Evolutionary conservation across 2,888 invertebrate genomes (phyloP).

Genomic region (Mythimna loreyi): DNA sequence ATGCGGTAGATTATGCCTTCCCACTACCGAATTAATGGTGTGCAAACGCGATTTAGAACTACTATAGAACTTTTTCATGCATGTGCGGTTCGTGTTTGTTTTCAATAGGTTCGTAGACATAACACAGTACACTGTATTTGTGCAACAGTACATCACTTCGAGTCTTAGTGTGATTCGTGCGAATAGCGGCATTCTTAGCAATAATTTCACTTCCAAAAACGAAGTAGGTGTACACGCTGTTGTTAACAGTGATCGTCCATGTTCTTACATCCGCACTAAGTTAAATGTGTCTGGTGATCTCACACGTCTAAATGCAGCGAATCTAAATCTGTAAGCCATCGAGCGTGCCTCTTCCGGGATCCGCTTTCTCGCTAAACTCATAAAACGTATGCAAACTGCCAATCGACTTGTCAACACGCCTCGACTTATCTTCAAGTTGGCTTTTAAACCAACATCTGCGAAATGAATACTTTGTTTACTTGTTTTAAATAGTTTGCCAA

Average conservation of each 20-base stretch:
- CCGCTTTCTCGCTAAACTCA: slow-evolving; percentile 85
- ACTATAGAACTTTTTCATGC: slow-evolving; percentile 35
- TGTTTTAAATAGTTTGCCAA: slow-evolving; percentile 78
- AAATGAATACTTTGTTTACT: slow-evolving; percentile 79
- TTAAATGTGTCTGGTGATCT: slow-evolving; percentile 83
- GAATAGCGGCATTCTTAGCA: slow-evolving; percentile 20
- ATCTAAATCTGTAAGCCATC: slow-evolving; percentile 86
- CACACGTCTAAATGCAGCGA: slow-evolving; percentile 87
- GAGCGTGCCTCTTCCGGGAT: slow-evolving; percentile 82
- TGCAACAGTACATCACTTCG: slow-evolving; percentile 18
- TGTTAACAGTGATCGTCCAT: slow-evolving; percentile 40
- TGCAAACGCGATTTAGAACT: slow-evolving; percentile 54
- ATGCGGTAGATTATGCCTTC: slow-evolving; percentile 23
- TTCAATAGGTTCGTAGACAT: slow-evolving; percentile 43
- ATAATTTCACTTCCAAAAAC: slow-evolving; percentile 1
- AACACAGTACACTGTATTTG: slow-evolving; percentile 45
- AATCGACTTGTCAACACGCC: slow-evolving; percentile 83
- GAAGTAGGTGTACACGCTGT: slow-evolving; percentile 9
- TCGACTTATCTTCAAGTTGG: slow-evolving; percentile 70
- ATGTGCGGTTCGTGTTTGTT: slow-evolving; percentile 51
- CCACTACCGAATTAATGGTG: slow-evolving; percentile 29
- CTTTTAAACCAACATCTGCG: slow-evolving; percentile 78
- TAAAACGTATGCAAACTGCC: slow-evolving; percentile 85
- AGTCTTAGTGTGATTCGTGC: slow-evolving; percentile 21
- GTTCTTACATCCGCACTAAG: slow-evolving; percentile 64